A percentile compares a stretch with the other conserved stretches of the same genome.
Conservation (phyloP, 1,140 invertebrate genomes). For the Acyrthosiphon pisum region DNA sequence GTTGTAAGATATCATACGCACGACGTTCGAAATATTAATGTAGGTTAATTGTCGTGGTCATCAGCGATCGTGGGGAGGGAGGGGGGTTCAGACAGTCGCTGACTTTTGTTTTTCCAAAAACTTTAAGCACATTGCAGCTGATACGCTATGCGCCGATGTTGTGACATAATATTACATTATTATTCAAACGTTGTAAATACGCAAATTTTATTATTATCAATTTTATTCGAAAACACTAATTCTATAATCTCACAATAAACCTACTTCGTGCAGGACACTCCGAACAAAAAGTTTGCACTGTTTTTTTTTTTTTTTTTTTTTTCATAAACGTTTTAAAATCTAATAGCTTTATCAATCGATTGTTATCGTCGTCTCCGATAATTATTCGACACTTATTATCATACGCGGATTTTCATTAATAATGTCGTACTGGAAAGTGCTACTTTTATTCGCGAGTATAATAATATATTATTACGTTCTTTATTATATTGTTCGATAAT, state of each 20-base stretch:
- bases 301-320: no score
- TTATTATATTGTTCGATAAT: background rate
- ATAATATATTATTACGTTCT: background rate
- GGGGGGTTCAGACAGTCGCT: background rate
- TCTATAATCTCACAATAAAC: background rate
- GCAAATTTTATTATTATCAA: background rate
- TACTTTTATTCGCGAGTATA: background rate
- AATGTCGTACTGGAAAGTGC: background rate
- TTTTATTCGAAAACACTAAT: background rate
- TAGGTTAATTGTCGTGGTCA: background rate
- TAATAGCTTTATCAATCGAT: background rate
- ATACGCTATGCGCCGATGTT: background rate
- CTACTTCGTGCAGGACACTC: background rate
- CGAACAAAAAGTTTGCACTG: background rate
- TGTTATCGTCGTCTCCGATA: background rate
- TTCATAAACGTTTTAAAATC: background rate
- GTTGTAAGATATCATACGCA: background rate
- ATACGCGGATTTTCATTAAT: background rate
- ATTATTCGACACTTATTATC: background rate
- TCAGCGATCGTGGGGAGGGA: background rate
- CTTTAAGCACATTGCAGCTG: background rate
- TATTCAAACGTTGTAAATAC: background rate
- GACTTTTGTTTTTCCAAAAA: background rate
- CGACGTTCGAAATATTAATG: background rate
- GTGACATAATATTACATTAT: background rate